These are phyloP conservation scores for Percina caprodes DNA, from an alignment of 2,113 vertebrate species.

Conservation along the genomic window DNA sequence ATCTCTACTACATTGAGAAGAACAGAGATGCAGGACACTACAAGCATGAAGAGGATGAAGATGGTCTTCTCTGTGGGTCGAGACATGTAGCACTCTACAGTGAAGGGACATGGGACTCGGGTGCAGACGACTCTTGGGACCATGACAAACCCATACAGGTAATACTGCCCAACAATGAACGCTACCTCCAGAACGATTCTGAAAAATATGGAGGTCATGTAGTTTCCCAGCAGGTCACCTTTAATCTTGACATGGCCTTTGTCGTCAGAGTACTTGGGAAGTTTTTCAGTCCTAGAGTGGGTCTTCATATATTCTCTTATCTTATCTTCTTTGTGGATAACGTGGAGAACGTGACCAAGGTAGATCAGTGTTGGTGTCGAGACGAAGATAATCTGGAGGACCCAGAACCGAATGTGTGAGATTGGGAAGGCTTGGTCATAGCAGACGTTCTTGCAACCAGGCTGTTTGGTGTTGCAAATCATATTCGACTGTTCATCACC, in stretches of 20 bases:
- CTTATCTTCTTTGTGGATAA: conserved; percentile 92
- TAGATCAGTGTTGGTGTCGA: conserved; percentile 94
- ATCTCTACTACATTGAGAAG: conserved; percentile 93
- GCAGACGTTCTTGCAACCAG: conserved; percentile 96
- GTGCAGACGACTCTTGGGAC: conserved; percentile 88
- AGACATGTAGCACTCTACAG: conserved; percentile 96
- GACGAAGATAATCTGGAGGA: conserved; percentile 95
- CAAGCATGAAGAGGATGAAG: conserved; percentile 91
- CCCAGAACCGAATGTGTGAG: conserved; percentile 97
- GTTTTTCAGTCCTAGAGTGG: conserved; percentile 41
- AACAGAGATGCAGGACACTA: conserved; percentile 89
- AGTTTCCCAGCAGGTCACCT: conserved; percentile 91
- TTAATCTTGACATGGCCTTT: conserved; percentile 88
- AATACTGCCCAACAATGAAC: conserved; percentile 95
- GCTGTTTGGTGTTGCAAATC: conserved; percentile 95
- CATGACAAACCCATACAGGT: conserved; percentile 93
- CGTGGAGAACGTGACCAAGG: conserved; percentile 92
- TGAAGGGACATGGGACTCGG: conserved; percentile 91
- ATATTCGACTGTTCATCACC: conserved; percentile 93
- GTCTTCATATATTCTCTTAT: conserved; percentile 76
- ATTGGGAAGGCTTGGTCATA: conserved; percentile 96
- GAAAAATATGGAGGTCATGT: conserved; percentile 91
- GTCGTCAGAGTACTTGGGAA: conserved; percentile 84
- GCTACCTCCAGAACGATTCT: conserved; percentile 91
- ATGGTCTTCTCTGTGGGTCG: conserved; percentile 97